A percentile compares a stretch with the other conserved stretches of the same genome.
phyloP scores from a whole-genome alignment of 2,888 invertebrate species.

The Zaprionus lineosus region DNA sequence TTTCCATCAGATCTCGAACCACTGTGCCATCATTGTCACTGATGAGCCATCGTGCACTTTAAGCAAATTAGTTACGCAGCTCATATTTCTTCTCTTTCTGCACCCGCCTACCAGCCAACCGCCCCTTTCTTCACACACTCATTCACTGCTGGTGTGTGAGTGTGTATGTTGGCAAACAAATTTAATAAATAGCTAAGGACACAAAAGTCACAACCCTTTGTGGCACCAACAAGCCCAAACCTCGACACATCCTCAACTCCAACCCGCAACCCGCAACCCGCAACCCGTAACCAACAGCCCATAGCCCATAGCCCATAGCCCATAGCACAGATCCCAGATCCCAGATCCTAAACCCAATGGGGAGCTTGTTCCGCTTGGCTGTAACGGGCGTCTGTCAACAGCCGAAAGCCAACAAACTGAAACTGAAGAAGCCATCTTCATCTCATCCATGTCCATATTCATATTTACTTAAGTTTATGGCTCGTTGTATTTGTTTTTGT shows the following conservation, averaged over 20 bases:
- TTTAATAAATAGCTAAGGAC: conserved; percentile 75
- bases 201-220: conserved; percentile 76
- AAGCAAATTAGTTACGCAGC: conserved; percentile 76
- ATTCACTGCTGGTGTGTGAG: conserved; percentile 21
- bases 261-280: background rate
- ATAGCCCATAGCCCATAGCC: too few relatives aligned
- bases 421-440: conserved; percentile 45
- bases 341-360: too few relatives aligned
- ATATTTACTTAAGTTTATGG: conserved; percentile 73
- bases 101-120: background rate
- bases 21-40: conserved; percentile 50
- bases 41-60: conserved; percentile 73
- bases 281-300: too few relatives aligned
- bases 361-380: conserved; percentile 8
- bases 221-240: conserved; percentile 15
- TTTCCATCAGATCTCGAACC: conserved; percentile 10
- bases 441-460: conserved; percentile 54
- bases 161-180: conserved; percentile 69
- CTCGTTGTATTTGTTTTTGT: conserved; percentile 56
- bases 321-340: too few relatives aligned
- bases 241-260: background rate
- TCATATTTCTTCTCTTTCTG: conserved; percentile 48
- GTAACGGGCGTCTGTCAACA: conserved; percentile 36
- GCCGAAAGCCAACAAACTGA: background rate
- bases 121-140: background rate